Base-by-base conservation (phyloP, 2,888 invertebrate species). In the Synanthedon formicaeformis region DNA sequence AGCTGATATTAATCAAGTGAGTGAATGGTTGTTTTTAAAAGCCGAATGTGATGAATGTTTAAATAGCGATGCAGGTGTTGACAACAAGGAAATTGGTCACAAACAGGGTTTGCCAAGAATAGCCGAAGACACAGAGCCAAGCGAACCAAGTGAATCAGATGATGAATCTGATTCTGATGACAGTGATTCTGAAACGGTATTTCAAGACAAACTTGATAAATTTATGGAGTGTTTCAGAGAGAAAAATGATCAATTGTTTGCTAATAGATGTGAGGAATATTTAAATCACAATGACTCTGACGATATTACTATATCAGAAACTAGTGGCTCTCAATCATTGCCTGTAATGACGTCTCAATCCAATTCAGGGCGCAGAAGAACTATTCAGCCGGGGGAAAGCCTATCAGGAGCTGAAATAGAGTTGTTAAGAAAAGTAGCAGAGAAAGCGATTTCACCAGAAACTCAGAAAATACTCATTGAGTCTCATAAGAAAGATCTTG, bases 1-100 rank as follows among this genome's bases (percentile, higher is more conserved):
- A 53, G 81, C 90, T 56, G 94, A 94, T 69, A 90, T 92, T 59
- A 93, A 93, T 66, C 94, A 94, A 78, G 84, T 88, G 6, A 88
- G 93, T 67, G 93, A 94, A 61, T 96, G 96, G 96, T 81, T 96
- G 14, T 94, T 93, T 65, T 81, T 95, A 57, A 95, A 95, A 69
- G 94, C 95, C 61, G 96, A 96, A 76, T 95, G 94, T 76, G 94
- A 95, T 74, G 95, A 95, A 69, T 95, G 95, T 70, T 88, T 93
- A 50, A 90, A 90, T 57, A 85, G 78, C 57, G 91, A 91, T 64
- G 83, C 85, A 48, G 75, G 65, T 63, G 78, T 69, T 60, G 88
- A 83, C 60, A 85, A 84, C 57, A 84, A 83, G 64, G 86, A 85
- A 62, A 67, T 67, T 51, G 72, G 65, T 51, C 73, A 75, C 56